phyloP scores from a whole-genome alignment of 2,797 vertebrate species.

The Fundulus diaphanus region DNA sequence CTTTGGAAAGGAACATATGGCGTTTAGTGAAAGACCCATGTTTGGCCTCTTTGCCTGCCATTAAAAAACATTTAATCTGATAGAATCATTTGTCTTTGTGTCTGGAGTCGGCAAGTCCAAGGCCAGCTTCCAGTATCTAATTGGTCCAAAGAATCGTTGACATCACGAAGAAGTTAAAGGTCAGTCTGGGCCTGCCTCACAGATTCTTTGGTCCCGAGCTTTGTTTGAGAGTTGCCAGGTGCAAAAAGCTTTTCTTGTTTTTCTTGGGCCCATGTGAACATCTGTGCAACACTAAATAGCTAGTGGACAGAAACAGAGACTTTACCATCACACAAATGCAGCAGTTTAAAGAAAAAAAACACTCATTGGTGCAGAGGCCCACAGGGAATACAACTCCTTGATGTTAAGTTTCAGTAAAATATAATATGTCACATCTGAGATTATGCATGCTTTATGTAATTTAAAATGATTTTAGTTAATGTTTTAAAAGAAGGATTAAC shows the following conservation, averaged over 20 bases:
- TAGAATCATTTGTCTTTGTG: conserved; percentile 96
- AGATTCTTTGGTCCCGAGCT: conserved; percentile 80
- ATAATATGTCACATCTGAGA: conserved; percentile 18
- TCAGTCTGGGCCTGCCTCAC: conserved; percentile 79
- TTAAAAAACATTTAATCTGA: conserved; percentile 96
- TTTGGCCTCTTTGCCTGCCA: conserved; percentile 88
- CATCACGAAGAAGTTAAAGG: conserved; percentile 84
- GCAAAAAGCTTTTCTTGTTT: conserved; percentile 80
- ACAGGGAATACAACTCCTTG: conserved; percentile 47
- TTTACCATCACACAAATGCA: conserved; percentile 61
- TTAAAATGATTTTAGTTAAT: not conserved
- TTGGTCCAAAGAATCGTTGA: conserved; percentile 83
- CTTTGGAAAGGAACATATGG: conserved; percentile 82
- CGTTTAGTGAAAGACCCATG: conserved; percentile 72
- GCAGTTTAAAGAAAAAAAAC: conserved; percentile 65
- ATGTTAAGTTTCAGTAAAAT: conserved; percentile 20
- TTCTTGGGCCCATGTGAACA: conserved; percentile 81
- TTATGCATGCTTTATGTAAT: not conserved
- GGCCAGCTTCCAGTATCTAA: conserved; percentile 85
- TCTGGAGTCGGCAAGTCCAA: conserved; percentile 84
- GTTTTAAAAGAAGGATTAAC: not conserved
- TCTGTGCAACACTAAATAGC: conserved; percentile 71
- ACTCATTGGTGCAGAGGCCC: conserved; percentile 17
- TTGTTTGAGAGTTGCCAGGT: conserved; percentile 84
- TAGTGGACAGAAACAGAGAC: conserved; percentile 64